Conservation (phyloP, 2,888 invertebrate species). For the Leptarthrus brevirostris region DNA sequence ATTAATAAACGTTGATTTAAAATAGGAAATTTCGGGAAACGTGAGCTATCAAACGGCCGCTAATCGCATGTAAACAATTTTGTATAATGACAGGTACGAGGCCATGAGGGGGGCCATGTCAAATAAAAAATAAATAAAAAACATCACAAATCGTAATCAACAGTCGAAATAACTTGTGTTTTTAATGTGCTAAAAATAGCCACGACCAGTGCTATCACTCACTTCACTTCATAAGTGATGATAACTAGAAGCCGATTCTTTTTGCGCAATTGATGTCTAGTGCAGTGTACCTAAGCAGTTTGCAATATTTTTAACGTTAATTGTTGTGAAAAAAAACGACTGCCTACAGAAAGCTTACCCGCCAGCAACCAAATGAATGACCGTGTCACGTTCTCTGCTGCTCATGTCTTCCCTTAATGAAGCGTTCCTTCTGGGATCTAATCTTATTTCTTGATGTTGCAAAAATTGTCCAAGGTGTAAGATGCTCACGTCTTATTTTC, state of each 20-base stretch:
- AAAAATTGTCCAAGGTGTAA: conserved; percentile 8
- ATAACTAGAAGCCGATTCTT: conserved; percentile 1
- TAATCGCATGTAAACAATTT: too few species aligned
- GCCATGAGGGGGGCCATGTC: background rate
- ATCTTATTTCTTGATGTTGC: background rate
- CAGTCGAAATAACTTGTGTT: conserved; percentile 21
- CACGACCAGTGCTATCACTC: conserved; percentile 18
- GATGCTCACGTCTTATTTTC: background rate
- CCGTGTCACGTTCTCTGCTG: conserved; percentile 80
- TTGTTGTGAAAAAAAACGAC: too few species aligned
- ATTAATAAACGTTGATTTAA: too few species aligned
- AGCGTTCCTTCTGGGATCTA: background rate
- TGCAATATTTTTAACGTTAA: too few species aligned
- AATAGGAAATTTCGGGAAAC: too few species aligned
- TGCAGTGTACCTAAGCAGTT: too few species aligned
- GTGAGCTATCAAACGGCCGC: too few species aligned
- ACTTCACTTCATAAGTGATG: conserved; percentile 6
- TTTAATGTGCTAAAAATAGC: conserved; percentile 34
- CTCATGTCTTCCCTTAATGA: conserved; percentile 59
- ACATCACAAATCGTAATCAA: conserved; percentile 17
- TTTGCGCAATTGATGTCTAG: conserved; percentile 32
- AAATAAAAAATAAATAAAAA: background rate
- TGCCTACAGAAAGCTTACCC: conserved; percentile 80
- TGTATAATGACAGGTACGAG: too few species aligned
- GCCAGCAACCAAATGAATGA: conserved; percentile 94